Percentiles rank a stretch among this genome's conserved stretches.
phyloP scores from a whole-genome alignment of 2,888 invertebrate genomes.

The Acanthopleura granulata region DNA sequence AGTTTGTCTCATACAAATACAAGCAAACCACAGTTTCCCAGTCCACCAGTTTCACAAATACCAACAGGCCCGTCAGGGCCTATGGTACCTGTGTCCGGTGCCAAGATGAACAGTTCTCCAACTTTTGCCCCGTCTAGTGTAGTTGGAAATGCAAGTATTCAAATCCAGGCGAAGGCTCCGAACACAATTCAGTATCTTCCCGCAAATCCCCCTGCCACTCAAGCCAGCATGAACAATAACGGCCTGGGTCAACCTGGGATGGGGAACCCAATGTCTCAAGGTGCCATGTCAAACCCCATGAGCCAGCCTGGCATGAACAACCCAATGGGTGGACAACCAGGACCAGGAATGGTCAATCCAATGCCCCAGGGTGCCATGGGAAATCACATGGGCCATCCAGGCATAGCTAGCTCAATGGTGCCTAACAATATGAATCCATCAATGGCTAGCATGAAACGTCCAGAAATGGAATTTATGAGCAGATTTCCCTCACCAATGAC shows the following conservation, averaged over 20 bases:
- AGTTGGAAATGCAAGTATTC: conserved; percentile 81
- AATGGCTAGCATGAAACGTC: conserved; percentile 31
- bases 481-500: conserved; percentile 89
- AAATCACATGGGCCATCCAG: not conserved
- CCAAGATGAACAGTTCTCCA: conserved; percentile 38
- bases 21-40: conserved; percentile 19
- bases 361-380: not conserved
- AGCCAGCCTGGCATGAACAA: not conserved
- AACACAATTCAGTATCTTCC: conserved; percentile 99
- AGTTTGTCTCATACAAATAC: conserved; percentile 22
- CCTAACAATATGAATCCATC: not conserved
- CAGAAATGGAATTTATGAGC: conserved; percentile 76
- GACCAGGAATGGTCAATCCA: not conserved
- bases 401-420: not conserved
- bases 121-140: conserved; percentile 48
- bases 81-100: conserved; percentile 30
- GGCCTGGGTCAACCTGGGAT: not conserved
- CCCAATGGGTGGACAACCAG: not conserved
- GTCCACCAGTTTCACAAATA: conserved; percentile 20
- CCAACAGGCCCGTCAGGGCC: conserved; percentile 26
- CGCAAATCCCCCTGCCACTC: conserved; percentile 84
- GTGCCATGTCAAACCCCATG: not conserved
- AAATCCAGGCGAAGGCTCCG: conserved; percentile 95
- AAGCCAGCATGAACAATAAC: conserved; percentile 36
- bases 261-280: not conserved